A percentile compares a stretch with the other conserved stretches of the same genome.
Evolutionary conservation across 2,888 invertebrate species (phyloP).

Genomic region (Hemistola chrysoprasaria): DNA sequence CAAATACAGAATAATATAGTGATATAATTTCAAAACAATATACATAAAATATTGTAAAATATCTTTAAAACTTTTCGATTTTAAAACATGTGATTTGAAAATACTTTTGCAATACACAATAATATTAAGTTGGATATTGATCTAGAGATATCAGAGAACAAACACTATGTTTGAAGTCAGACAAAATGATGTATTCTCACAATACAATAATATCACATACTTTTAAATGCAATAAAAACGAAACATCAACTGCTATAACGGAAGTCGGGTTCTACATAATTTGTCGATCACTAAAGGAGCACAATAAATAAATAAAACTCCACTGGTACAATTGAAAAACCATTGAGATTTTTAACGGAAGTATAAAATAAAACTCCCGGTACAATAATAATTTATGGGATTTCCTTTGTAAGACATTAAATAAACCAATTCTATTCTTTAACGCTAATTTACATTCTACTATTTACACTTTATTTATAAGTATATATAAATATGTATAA

Average conservation of each 20-base stretch:
- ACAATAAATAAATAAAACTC: constrained; percentile 75
- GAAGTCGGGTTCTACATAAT: constrained; percentile 38
- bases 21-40: constrained; percentile 39
- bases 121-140: constrained; percentile 38
- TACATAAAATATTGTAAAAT: constrained; percentile 32
- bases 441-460: constrained; percentile 78
- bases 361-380: constrained; percentile 74
- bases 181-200: constrained; percentile 72
- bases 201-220: constrained; percentile 81
- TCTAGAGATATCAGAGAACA: constrained; percentile 63
- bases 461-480: constrained; percentile 82
- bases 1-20: constrained; percentile 41
- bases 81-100: constrained; percentile 34
- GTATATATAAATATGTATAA: constrained; percentile 82
- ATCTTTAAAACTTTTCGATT: constrained; percentile 36
- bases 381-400: constrained; percentile 81
- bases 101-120: constrained; percentile 49
- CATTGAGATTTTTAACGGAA: constrained; percentile 82
- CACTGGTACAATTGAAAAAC: constrained; percentile 81
- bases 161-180: constrained; percentile 78
- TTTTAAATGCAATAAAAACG: constrained; percentile 77
- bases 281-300: constrained; percentile 56
- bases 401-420: constrained; percentile 79
- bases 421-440: constrained; percentile 81
- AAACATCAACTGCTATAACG: constrained; percentile 64